These are phyloP conservation scores for Drosophila kurseongensis DNA, from an alignment of 1,140 invertebrate species.

Conservation along the genomic window DNA sequence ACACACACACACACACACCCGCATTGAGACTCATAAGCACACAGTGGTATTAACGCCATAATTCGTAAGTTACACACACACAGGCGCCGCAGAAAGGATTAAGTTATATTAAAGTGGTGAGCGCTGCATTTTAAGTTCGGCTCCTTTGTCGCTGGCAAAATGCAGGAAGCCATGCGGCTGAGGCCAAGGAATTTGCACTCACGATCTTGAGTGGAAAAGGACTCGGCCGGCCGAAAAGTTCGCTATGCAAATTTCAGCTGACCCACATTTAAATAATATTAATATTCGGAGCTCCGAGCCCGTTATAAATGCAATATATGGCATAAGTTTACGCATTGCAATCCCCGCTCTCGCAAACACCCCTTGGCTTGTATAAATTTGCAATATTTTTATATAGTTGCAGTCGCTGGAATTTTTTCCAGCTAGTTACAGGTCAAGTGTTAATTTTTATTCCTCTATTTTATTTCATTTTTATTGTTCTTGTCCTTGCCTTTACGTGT, in stretches of 20 bases:
- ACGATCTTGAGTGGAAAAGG: slow-evolving; percentile 24
- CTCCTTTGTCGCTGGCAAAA: slow-evolving; percentile 45
- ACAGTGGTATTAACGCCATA: slow-evolving; percentile 79
- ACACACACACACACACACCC: slow-evolving; percentile 2
- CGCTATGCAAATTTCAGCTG: slow-evolving; percentile 64
- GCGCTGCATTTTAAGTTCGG: slow-evolving; percentile 60
- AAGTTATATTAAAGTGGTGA: slow-evolving; percentile 78
- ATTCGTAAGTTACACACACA: slow-evolving; percentile 68
- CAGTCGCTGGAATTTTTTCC: slow-evolving; percentile 22
- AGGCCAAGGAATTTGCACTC: slow-evolving; percentile 6
- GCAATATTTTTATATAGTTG: slow-evolving; percentile 52
- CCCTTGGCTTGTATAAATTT: slow-evolving; percentile 46
- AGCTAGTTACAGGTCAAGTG: slow-evolving; percentile 67
- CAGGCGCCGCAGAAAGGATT: slow-evolving; percentile 59
- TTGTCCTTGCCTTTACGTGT: slow-evolving; percentile 12
- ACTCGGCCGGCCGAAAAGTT: slow-evolving; percentile 25
- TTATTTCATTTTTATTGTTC: slow-evolving; percentile 15
- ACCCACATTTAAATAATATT: slow-evolving; percentile 57
- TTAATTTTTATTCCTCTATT: slow-evolving; percentile 51
- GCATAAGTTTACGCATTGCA: slow-evolving; percentile 47
- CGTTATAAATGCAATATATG: slow-evolving; percentile 59
- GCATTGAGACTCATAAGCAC: slow-evolving; percentile 54
- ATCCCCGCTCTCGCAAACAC: background rate
- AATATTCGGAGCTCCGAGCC: slow-evolving; percentile 37
- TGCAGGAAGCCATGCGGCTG: slow-evolving; percentile 2